phyloP scores from a whole-genome alignment of 2,888 invertebrate genomes.

The Isoperla grammatica region DNA sequence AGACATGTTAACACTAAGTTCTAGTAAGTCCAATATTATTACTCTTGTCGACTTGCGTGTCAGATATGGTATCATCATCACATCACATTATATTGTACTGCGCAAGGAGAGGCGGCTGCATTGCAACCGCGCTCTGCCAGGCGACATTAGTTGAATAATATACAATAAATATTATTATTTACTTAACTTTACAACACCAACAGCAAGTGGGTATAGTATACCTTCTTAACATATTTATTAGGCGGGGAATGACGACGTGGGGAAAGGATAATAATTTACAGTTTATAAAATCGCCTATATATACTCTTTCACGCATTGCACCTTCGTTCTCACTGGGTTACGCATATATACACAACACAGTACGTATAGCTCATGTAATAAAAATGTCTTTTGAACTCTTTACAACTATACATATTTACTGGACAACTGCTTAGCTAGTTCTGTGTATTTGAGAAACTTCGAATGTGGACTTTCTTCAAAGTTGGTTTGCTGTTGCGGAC shows the following conservation, averaged over 20 bases:
- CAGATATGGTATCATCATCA: conserved; percentile 31
- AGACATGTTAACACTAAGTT: conserved; percentile 15
- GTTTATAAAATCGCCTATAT: not conserved
- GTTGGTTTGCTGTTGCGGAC: conserved; percentile 40
- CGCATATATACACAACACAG: conserved; percentile 12
- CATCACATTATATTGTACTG: conserved; percentile 28
- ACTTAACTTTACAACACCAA: conserved; percentile 24
- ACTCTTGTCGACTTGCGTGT: conserved; percentile 21
- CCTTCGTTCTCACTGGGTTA: not conserved
- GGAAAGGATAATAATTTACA: not conserved
- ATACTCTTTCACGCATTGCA: not conserved
- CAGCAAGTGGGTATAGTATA: conserved; percentile 21
- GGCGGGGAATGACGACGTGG: conserved; percentile 10
- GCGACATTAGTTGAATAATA: not conserved
- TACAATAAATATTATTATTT: conserved; percentile 5
- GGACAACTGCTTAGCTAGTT: conserved; percentile 96
- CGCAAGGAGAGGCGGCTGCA: conserved; percentile 20
- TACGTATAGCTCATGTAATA: conserved; percentile 24
- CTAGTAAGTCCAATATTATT: conserved; percentile 22
- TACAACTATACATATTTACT: conserved; percentile 84
- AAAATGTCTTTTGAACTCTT: conserved; percentile 1
- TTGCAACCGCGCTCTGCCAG: conserved; percentile 19
- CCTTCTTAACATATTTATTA: conserved; percentile 8
- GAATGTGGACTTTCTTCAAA: conserved; percentile 92
- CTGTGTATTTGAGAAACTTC: conserved; percentile 97